Percentiles rank a stretch among this genome's conserved stretches.
Evolutionary conservation across 2,797 vertebrate genomes (phyloP).

Genomic region (Halcyon chelicuti): DNA sequence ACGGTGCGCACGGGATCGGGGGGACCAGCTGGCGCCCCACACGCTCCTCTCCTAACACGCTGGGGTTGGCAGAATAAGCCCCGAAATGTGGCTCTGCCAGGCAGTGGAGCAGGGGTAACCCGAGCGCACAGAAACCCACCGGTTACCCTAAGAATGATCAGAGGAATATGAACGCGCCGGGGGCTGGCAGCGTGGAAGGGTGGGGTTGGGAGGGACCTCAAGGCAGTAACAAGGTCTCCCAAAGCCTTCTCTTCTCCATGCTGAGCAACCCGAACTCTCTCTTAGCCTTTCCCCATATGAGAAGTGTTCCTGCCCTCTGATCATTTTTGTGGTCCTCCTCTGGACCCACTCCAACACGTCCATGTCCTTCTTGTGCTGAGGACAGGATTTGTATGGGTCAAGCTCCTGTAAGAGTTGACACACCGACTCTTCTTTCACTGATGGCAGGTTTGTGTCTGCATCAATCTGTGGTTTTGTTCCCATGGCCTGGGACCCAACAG

Average conservation of each 20-base stretch:
- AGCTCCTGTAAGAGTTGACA: too few relatives aligned
- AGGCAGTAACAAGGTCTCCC: neutral
- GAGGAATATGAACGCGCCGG: rapidly evolving
- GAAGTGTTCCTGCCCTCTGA: neutral
- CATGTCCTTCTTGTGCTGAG: too few relatives aligned
- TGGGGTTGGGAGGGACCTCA: neutral
- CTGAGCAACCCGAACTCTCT: neutral
- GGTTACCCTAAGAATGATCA: rapidly evolving
- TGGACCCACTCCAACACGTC: neutral
- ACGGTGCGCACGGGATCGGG: rapidly evolving
- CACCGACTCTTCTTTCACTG: too few relatives aligned
- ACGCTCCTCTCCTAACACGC: rapidly evolving
- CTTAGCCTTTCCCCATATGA: neutral
- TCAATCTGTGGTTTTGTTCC: too few relatives aligned
- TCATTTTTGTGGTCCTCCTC: neutral
- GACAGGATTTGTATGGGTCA: too few relatives aligned
- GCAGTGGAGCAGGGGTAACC: rapidly evolving
- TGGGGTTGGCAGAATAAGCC: too few relatives aligned
- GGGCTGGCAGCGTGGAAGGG: neutral
- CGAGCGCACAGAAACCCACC: rapidly evolving
- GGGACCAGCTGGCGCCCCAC: too few relatives aligned
- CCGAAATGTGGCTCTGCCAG: neutral
- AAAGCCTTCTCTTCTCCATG: neutral
- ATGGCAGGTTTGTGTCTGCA: too few relatives aligned
- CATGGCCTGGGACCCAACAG: too few relatives aligned